Evolutionary conservation across 2,888 invertebrate genomes (phyloP), one percentile per base, ranked within the genome.

Genomic region (Melieria omissa): DNA sequence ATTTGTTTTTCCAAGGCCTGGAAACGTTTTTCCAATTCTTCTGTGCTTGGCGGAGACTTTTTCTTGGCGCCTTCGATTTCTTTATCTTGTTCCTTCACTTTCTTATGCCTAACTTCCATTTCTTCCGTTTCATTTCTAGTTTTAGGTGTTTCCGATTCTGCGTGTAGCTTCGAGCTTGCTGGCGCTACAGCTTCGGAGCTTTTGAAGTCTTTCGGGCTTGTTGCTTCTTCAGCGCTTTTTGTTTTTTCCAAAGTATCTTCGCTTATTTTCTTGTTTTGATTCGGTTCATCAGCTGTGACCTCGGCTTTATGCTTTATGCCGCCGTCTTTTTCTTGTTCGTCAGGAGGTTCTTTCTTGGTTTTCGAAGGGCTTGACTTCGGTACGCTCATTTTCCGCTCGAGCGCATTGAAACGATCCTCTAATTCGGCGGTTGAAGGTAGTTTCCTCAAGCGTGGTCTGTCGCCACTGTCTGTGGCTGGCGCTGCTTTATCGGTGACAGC

Each of bases 1-100:
- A 79, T 73, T 62, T 81, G 81, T 14, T 80, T 82, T 74, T 85
- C 85, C 14, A 85, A 70, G 6, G 84, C 84, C 46, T 79, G 75
- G 65, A 84, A 84, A 5, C 85, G 81, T 65, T 82, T 82, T 52
- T 85, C 85, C 3, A 85, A 72, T 66, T 85, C 84, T 54, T 81
- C 82, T 1, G 85, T 85, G 4, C 81, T 81, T 0, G 84, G 83
- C 4, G 83, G 84, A 1, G 77, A 62, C 54, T 66, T 74, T 7
- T 70, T 72, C 1, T 6, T 12, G 4, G 57, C 7, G n/a, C 10
- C 16, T 12, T 14, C 12, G 4, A 8, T 46, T 16, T 63, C 63
- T n/a, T 45, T 29, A 1, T 63, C 49, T 41, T 71, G 9, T 29
- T 72, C 47, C n/a, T 44, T 60, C n/a, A 14, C 12, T 44, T 9